Conservation (phyloP, 1,140 invertebrate species). For the Drosophila simulans region DNA sequence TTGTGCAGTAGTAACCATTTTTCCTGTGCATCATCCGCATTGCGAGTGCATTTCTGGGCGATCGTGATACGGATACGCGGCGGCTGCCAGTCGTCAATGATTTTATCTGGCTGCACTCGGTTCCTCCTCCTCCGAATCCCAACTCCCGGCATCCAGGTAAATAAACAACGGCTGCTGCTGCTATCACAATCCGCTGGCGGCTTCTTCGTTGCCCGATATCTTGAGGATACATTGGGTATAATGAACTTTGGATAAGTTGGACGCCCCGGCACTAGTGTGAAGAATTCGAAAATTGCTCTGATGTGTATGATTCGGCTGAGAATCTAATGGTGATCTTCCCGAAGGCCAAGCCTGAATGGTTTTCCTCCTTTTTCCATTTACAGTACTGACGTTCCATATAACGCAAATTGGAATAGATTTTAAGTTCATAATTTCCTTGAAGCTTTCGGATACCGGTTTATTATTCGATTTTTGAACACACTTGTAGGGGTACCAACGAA, state of each 20-base stretch:
- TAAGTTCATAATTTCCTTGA: not conserved
- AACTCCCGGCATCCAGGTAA: constrained; percentile 22
- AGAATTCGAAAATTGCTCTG: constrained; percentile 28
- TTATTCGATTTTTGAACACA: too few species aligned
- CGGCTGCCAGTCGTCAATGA: constrained; percentile 59
- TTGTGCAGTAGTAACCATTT: not conserved
- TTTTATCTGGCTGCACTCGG: constrained; percentile 62
- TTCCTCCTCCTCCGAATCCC: constrained; percentile 18
- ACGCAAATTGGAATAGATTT: not conserved
- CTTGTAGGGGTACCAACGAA: constrained; percentile 5
- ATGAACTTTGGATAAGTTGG: constrained; percentile 21
- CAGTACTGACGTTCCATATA: too few species aligned
- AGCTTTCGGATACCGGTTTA: too few species aligned
- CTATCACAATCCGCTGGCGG: constrained; percentile 34
- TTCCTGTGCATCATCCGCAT: constrained; percentile 5
- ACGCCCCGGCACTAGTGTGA: constrained; percentile 10
- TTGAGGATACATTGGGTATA: constrained; percentile 27
- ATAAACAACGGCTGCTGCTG: constrained; percentile 48
- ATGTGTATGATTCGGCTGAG: constrained; percentile 18
- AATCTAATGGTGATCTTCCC: constrained; percentile 14
- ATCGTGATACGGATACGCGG: constrained; percentile 66
- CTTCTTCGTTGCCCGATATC: constrained; percentile 37
- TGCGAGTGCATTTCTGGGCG: constrained; percentile 34
- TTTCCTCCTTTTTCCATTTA: not conserved
- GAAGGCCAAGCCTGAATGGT: not conserved